Conservation (phyloP, 35 echinoderm and acorn worm genomes). For the Patiria miniata region DNA sequence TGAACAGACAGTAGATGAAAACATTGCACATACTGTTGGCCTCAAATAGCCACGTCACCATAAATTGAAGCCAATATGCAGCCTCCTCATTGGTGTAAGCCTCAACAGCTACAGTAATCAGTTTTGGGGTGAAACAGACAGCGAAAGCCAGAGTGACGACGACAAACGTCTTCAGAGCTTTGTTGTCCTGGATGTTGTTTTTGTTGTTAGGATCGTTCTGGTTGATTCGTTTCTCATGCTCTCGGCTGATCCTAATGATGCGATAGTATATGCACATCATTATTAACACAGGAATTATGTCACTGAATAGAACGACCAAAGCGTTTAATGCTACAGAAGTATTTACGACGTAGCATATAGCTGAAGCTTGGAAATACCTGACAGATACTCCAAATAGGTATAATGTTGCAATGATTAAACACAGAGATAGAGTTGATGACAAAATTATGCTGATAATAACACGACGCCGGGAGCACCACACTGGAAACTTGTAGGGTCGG, state of each 20-base stretch:
- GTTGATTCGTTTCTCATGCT: not conserved
- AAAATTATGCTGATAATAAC: not conserved
- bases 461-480: not conserved
- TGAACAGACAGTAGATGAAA: not conserved
- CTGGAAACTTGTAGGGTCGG: not conserved
- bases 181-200: not conserved
- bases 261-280: not conserved
- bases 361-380: not conserved
- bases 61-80: not conserved
- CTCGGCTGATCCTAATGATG: not conserved
- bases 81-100: not conserved
- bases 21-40: not conserved
- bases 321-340: not conserved
- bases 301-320: not conserved
- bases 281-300: not conserved
- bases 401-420: not conserved
- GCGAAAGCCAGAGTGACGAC: not conserved
- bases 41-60: not conserved
- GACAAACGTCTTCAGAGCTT: slow-evolving; percentile 5
- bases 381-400: not conserved
- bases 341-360: not conserved
- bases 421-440: not conserved
- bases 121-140: not conserved
- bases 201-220: not conserved
- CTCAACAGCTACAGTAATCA: not conserved